Base-by-base conservation (phyloP, 2,888 invertebrate genomes). In the Eurytoma adleriae region DNA sequence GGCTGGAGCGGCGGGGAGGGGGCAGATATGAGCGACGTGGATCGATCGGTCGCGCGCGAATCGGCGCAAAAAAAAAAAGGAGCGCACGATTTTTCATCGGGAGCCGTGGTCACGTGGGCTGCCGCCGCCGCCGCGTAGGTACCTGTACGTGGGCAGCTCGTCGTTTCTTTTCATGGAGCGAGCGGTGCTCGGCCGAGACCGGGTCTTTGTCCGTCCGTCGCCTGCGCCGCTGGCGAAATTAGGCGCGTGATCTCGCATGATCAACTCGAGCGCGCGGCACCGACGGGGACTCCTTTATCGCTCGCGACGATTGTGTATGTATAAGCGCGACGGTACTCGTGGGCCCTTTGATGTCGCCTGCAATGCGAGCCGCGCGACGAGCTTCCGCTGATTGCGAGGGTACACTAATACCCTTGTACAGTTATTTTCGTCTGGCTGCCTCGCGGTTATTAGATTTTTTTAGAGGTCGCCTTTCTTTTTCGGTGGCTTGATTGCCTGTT, bases 161-260 rank as follows among this genome's bases (percentile, higher is more conserved):
- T 62, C 78, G 72, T 78, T 78, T 73, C 78, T 78, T 78, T 78
- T 78, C 78, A 78, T 73, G 78, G 78, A 78, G 73, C 61, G 78
- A 78, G 18, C 62, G 72, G 68, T 13, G 48, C 61, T 16, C 5
- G 30, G 59, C 66, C 2, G 10, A 30, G 16, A 27, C 27, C 13
- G 20, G 30, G 61, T 67, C 16, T 14, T 59, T 30, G 59, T 61
- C 52, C 52, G 30, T 30, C 7, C 14, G 52, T 4, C 66, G 27
- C 27, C 57, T 67, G 61, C 50, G 18, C 66, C 66, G 57, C 27
- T 59, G 64, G 52, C 59, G 54, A 78, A 78, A 78, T 78, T 78
- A 59, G 64, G 57, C 20, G 27, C 66, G 52, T 57, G 71, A 66
- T 71, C 57, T 57, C 57, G 64, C 50, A 59, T 57, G 66, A 64